Base-by-base conservation (phyloP, 2,888 invertebrate genomes). In the Scaptomyza tumidula region DNA sequence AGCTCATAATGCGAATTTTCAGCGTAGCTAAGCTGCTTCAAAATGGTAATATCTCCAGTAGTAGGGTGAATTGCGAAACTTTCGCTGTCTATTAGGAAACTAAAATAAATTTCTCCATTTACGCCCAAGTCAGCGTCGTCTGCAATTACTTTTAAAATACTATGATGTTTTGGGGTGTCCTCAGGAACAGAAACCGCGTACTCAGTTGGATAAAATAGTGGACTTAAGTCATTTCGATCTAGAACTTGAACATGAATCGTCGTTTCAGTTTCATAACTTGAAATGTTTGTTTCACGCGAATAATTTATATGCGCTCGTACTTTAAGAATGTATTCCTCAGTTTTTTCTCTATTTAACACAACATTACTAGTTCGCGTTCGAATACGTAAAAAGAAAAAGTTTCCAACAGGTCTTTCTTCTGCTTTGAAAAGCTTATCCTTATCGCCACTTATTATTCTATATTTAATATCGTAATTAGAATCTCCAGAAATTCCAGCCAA, bases 31-130 rank as follows among this genome's bases (percentile, higher is more conserved):
- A 98, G 93, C 14, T 95, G 95, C 75, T 96, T 94, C 44, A 97
- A 97, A 16, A 98, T 93, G 14, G 96, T 96, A 66, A 99, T 95
- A 29, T 97, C 95, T 10, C 99, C 99, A 49, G 96, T 96, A 58
- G 97, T 97, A 1, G 98, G 98, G 92, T 99, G 98, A 62, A 99
- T 95, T 37, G 97, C 96, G 91, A 99, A 99, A 85, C 95, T 95
- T 89, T 96, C 96, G 46, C 96, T 97, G 64, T 94, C 94, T 80
- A 96, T 95, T 53, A 94, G 93, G 87, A 99, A 95, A 91, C 97
- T 98, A 93, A 98, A 99, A 93, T 99, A 99, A 83, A 99, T 97
- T 93, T 99, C 98, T 0, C 98, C 98, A 92, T 99, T 99, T 84
- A 97, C 94, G 3, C 99, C 99, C 37, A 97, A 93, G 92, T 99